phyloP scores from a whole-genome alignment of 2,888 invertebrate genomes.

The Orthosia gracilis region DNA sequence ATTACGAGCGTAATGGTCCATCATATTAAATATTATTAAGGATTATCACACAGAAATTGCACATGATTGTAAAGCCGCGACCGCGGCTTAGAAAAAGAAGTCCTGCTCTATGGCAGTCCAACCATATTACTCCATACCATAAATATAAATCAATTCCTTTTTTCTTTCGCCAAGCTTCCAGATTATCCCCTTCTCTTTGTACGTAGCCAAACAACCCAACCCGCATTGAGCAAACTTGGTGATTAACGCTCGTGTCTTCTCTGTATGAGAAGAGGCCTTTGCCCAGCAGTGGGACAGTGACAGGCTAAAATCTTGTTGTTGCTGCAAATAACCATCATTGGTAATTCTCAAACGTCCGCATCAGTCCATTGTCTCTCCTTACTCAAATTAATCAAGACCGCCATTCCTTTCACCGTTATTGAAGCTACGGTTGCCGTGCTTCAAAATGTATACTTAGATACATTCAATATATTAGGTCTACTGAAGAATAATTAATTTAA shows the following conservation, averaged over 20 bases:
- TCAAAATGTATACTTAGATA: conserved; percentile 8
- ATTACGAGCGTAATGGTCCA: conserved; percentile 56
- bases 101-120: conserved; percentile 18
- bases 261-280: no score
- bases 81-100: conserved; percentile 16
- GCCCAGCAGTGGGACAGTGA: no score
- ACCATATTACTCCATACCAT: neutral
- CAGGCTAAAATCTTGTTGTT: no score
- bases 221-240: no score
- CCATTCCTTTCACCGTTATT: neutral
- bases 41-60: conserved; percentile 56
- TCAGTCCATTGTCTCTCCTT: conserved; percentile 19
- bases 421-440: conserved; percentile 4
- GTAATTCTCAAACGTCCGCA: neutral
- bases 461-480: conserved; percentile 18
- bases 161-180: conserved; percentile 22
- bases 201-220: neutral
- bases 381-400: conserved; percentile 9
- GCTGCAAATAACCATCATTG: neutral
- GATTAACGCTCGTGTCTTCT: no score
- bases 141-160: conserved; percentile 26
- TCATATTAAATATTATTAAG: conserved; percentile 14
- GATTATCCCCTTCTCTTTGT: neutral
- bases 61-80: conserved; percentile 38
- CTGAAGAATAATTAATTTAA: neutral